Conservation (phyloP, 2,113 vertebrate species). For the Hyperopisus bebe region DNA sequence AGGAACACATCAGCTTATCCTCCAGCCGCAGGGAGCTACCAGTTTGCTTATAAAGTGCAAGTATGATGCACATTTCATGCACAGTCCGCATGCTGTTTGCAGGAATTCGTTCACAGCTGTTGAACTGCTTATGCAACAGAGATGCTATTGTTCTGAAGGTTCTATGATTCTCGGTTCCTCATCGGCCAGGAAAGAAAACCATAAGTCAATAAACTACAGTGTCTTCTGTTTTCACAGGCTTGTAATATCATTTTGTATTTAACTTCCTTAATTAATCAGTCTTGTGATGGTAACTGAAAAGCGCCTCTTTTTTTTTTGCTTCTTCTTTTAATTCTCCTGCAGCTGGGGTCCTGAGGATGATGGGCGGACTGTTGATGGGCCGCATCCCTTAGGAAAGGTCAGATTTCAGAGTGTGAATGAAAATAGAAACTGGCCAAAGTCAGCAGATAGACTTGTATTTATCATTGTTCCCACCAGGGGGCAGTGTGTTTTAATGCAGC, state of each 20-base stretch:
- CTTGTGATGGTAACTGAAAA: neutral
- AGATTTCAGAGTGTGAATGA: neutral
- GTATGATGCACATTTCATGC: neutral
- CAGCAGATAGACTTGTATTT: neutral
- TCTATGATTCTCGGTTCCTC: neutral
- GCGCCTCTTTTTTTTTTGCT: neutral
- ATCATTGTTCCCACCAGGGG: constrained; percentile 40
- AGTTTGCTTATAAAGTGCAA: neutral
- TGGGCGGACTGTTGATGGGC: constrained; percentile 89
- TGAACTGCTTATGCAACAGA: neutral
- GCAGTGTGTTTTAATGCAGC: constrained; percentile 23
- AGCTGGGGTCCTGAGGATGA: constrained; percentile 98
- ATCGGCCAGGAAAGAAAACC: neutral
- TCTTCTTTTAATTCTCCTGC: constrained; percentile 29
- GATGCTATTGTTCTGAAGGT: neutral
- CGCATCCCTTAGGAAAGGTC: constrained; percentile 93
- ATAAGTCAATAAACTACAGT: neutral
- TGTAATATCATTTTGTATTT: neutral
- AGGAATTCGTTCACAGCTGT: neutral
- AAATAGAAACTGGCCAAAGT: neutral
- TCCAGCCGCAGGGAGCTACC: neutral
- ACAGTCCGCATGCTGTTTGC: neutral
- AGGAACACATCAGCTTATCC: neutral
- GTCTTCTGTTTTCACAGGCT: neutral
- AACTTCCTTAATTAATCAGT: neutral